These are phyloP conservation scores for Galerucella pusilla DNA, from an alignment of 2,888 invertebrate species.

Conservation along the genomic window DNA sequence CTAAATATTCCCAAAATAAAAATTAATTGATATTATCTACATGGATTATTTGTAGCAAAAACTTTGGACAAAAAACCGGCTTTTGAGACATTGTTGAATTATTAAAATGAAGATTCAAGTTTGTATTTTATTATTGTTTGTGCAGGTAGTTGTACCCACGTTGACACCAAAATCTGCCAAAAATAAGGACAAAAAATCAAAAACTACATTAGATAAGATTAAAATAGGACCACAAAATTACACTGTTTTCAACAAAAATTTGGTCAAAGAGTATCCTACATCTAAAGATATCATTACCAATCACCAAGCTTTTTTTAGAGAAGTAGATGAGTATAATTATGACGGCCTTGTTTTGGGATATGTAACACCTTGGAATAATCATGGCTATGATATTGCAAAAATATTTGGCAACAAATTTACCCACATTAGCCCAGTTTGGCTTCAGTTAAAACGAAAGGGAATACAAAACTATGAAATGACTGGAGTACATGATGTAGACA, in stretches of 20 bases:
- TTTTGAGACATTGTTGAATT: not conserved
- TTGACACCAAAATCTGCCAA: constrained; percentile 58
- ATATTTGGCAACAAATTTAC: constrained; percentile 89
- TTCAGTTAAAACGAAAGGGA: constrained; percentile 80
- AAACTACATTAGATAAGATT: constrained; percentile 43
- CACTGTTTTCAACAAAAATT: constrained; percentile 74
- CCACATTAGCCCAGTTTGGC: constrained; percentile 94
- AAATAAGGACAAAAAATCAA: constrained; percentile 45
- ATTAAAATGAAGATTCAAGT: constrained; percentile 9
- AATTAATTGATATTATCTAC: not conserved
- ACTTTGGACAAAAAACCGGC: too few species aligned
- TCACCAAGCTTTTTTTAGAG: constrained; percentile 79
- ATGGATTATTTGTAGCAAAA: not conserved
- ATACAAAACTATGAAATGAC: constrained; percentile 73
- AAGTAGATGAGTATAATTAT: constrained; percentile 75
- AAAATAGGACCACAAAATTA: constrained; percentile 57
- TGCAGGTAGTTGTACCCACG: constrained; percentile 45
- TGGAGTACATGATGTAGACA: constrained; percentile 86
- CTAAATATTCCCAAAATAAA: not conserved
- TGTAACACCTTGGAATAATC: constrained; percentile 97
- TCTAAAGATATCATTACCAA: constrained; percentile 81
- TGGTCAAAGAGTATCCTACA: constrained; percentile 76
- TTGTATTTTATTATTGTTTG: constrained; percentile 15
- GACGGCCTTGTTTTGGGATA: constrained; percentile 85
- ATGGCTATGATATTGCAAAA: constrained; percentile 94